phyloP scores from a whole-genome alignment of 1,140 invertebrate species.

The Cyphomyrmex costatus region DNA sequence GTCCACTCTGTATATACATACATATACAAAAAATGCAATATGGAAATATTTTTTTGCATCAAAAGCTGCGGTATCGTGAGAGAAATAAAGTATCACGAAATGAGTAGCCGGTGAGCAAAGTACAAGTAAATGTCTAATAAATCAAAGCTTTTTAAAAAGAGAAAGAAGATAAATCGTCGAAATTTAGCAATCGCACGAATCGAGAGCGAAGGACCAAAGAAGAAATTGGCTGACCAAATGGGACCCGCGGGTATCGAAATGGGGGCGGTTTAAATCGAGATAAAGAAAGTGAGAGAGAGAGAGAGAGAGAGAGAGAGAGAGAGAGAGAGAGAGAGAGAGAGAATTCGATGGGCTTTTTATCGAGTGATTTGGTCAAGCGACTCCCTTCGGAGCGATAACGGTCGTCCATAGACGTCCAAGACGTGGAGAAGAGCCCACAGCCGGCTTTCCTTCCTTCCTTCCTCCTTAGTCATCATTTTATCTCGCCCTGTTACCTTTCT shows the following conservation, averaged over 20 bases:
- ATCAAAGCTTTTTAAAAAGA: slow-evolving; percentile 26
- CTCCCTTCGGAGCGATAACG: slow-evolving; percentile 83
- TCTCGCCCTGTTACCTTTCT: slow-evolving; percentile 37
- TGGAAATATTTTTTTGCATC: not conserved
- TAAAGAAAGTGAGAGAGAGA: slow-evolving; percentile 32
- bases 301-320: slow-evolving; percentile 65
- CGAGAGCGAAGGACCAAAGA: slow-evolving; percentile 58
- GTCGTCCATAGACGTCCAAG: slow-evolving; percentile 72
- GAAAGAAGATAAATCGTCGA: slow-evolving; percentile 32
- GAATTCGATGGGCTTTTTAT: slow-evolving; percentile 81
- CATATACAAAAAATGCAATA: not conserved
- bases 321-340: not conserved
- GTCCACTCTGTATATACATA: too few species aligned
- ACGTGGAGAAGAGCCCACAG: slow-evolving; percentile 7
- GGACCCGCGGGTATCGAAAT: slow-evolving; percentile 64
- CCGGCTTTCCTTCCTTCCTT: slow-evolving; percentile 28
- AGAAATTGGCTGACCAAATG: slow-evolving; percentile 71
- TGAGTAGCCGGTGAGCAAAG: not conserved
- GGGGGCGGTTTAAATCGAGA: slow-evolving; percentile 77
- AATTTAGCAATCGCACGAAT: slow-evolving; percentile 53
- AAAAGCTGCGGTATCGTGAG: not conserved
- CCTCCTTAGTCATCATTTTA: slow-evolving; percentile 56
- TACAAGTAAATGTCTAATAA: slow-evolving; percentile 40
- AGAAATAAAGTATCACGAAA: not conserved
- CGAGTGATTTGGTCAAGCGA: slow-evolving; percentile 82